Evolutionary conservation across 2,113 vertebrate genomes (phyloP), one percentile per base, ranked within the genome.

Genomic region (Dicrurus megarhynchus): DNA sequence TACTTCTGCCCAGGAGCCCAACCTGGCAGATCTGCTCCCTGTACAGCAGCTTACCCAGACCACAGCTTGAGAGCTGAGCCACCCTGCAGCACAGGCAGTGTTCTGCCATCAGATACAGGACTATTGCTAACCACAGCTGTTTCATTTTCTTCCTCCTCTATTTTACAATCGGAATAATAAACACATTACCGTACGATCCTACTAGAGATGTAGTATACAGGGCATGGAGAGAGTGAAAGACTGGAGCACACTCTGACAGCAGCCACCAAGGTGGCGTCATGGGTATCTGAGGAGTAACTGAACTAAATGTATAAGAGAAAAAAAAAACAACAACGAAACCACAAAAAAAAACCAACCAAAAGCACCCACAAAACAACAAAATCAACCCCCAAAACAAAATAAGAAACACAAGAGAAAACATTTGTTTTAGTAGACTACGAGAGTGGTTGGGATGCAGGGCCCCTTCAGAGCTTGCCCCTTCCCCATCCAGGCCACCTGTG

Each of bases 391-490:
- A 2, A 52, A 61, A 46, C 8, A 42, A 70, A 77, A 37, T 7
- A 11, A 19, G 60, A 35, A 23, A 6, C n/a, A 21, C 11, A 55
- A 12, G 68, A 55, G 39, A 64, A 84, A 50, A 35, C 4, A 44
- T 4, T 20, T 30, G 16, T 8, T 89, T 57, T 10, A 70, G 32
- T 2, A 81, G 17, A 78, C 8, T 5, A 7, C 23, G 3, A 24
- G 2, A 41, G 28, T 0, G 5, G 47, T 1, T 9, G 23, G 21
- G 11, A 27, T 1, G 14, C 47, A 12, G 35, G 9, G 10, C 28
- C 4, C 4, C 20, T 14, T 16, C 87, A 12, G 68, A 15, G 22
- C 37, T 32, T 2, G 30, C 6, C 22, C 8, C 24, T 4, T 22
- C 41, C 42, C 21, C n/a, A n/a, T 37, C 70, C 68, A 3, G 35